These are phyloP conservation scores for Propithecus perrieri DNA, from an alignment of 2,797 vertebrate genomes.

Conservation along the genomic window DNA sequence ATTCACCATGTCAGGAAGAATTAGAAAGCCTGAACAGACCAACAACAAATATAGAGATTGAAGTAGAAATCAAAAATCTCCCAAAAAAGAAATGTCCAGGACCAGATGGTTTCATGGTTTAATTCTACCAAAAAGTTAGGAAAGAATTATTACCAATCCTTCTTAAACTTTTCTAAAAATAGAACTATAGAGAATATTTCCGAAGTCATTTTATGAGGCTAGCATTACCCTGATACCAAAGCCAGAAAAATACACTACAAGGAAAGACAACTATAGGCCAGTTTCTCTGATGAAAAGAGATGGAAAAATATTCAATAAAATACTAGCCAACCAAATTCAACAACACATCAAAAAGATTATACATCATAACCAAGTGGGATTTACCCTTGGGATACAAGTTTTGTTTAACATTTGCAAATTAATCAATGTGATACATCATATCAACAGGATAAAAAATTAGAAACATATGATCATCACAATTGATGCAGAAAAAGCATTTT, in stretches of 20 bases:
- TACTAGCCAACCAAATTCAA: neutral
- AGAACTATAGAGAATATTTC: neutral
- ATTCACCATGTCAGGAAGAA: neutral
- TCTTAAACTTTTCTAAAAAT: neutral
- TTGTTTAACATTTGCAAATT: neutral
- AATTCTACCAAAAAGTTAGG: neutral
- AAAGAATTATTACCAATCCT: neutral
- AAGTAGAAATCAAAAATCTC: neutral
- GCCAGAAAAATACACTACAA: neutral
- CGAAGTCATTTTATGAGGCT: neutral
- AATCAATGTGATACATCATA: neutral
- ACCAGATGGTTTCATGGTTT: neutral
- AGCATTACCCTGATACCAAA: neutral
- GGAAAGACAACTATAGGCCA: neutral
- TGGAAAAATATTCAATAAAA: neutral
- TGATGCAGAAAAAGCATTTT: neutral
- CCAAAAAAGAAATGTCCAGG: neutral
- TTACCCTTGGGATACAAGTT: neutral
- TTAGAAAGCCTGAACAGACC: neutral
- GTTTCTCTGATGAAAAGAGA: neutral
- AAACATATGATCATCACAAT: neutral
- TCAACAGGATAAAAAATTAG: neutral
- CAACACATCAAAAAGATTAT: neutral
- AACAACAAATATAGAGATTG: neutral
- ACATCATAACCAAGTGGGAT: neutral